phyloP scores from a whole-genome alignment of 1,140 invertebrate species.

The Solenopsis fugax region DNA sequence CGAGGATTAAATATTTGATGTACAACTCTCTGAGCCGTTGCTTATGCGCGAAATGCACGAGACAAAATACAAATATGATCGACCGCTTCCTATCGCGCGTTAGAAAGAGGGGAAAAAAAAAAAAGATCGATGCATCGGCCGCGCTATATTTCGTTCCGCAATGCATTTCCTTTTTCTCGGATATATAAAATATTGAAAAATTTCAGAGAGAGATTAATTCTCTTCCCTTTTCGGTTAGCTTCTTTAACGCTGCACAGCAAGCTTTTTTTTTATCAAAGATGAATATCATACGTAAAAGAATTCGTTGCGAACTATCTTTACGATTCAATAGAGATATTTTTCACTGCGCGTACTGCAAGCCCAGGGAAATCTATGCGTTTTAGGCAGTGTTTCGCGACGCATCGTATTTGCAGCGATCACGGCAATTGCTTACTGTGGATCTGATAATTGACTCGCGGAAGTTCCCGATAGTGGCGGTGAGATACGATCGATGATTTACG shows the following conservation, averaged over 20 bases:
- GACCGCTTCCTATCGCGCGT: neutral
- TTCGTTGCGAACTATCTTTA: neutral
- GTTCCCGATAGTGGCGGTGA: constrained; percentile 9
- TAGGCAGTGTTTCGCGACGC: neutral
- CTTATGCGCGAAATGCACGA: constrained; percentile 29
- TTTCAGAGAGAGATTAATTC: neutral
- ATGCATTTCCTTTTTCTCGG: neutral
- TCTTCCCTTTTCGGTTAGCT: neutral
- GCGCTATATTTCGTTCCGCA: neutral
- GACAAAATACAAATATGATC: constrained; percentile 32
- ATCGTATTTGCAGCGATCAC: neutral
- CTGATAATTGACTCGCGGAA: constrained; percentile 51
- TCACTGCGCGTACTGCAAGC: neutral
- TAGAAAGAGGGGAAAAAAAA: constrained; percentile 29
- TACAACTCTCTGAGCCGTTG: neutral
- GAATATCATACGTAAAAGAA: neutral
- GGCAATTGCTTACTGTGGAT: neutral
- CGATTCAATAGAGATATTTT: neutral
- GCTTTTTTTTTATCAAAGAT: constrained; percentile 22
- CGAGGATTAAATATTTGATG: constrained; percentile 44
- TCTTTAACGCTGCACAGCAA: neutral
- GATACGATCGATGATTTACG: constrained; percentile 56
- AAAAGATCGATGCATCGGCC: neutral
- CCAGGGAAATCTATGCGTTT: neutral
- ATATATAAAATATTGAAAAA: constrained; percentile 16